Base-by-base conservation (phyloP, 2,888 invertebrate genomes). In the Pterostichus madidus region DNA sequence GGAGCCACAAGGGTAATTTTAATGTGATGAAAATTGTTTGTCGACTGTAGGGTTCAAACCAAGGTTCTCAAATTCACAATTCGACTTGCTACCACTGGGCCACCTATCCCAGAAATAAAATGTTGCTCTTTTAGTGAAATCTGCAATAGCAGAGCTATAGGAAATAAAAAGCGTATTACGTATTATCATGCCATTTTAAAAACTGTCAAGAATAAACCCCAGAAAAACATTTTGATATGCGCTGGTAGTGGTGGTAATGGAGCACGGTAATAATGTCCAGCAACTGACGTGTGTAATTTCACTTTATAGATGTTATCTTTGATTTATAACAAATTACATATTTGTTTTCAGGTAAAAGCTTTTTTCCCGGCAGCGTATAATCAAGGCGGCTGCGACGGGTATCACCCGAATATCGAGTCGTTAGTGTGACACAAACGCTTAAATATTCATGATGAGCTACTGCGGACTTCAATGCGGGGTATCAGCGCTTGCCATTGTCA, bases 271-370 rank as follows among this genome's bases (percentile, higher is more conserved):
- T 75, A 75, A 31, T 24, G 75, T 75, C 75, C 75, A 35, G 17
- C 31, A 35, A 35, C 56, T 83, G 76, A 77, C 83, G 77, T 77
- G 83, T 83, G 86, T 87, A 87, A 88, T 87, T 88, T 87, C 84
- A 86, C 87, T 87, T 86, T 87, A 86, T 87, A 87, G 88, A 88
- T 88, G 86, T 85, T 87, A 88, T 89, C 88, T 88, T 87, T 88
- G 88, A 89, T 89, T 89, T 88, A 87, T 87, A 87, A 87, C 87
- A 87, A 88, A 88, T 87, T 87, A 86, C 85, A 85, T 87, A 86
- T 87, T 87, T 87, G 86, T 85, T 86, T 85, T 85, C 81, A 76
- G 68, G 84, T 83, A 83, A 83, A 83, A 83, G 83, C 77, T 77
- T 83, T 83, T 83, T 77, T 52, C 31, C 77, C 64, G 61, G 49